phyloP scores from a whole-genome alignment of 92 coral and sea anemone genomes.

The Plumapathes pennacea region DNA sequence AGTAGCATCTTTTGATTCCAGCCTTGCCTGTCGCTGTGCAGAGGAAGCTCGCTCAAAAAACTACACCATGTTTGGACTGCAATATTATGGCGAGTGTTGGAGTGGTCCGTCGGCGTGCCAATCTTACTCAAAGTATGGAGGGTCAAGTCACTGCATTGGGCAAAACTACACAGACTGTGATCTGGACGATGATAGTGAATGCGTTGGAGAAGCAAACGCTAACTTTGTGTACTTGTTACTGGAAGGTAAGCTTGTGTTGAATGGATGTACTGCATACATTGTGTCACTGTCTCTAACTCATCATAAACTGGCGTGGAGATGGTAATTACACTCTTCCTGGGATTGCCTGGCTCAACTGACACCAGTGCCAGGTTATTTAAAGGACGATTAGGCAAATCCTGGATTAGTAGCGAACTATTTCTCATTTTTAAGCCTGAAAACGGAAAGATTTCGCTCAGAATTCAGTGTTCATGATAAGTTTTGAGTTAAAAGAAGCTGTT shows the following conservation, averaged over 20 bases:
- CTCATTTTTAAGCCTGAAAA: too few species aligned
- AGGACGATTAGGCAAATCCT: too few species aligned
- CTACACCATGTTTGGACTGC: slow-evolving; percentile 57
- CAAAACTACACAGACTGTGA: slow-evolving; percentile 26
- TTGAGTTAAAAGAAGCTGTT: too few species aligned
- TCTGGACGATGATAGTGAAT: slow-evolving; percentile 11
- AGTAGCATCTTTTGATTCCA: not conserved
- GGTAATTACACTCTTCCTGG: too few species aligned
- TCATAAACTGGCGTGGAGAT: too few species aligned
- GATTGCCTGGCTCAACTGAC: too few species aligned
- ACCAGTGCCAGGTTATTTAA: too few species aligned
- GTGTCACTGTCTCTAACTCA: too few species aligned
- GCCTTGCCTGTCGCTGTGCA: slow-evolving; percentile 58
- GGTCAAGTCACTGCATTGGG: slow-evolving; percentile 32
- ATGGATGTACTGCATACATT: too few species aligned
- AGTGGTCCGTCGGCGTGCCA: slow-evolving; percentile 18
- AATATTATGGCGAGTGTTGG: slow-evolving; percentile 64
- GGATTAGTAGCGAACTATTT: too few species aligned
- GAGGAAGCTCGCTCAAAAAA: slow-evolving; percentile 21
- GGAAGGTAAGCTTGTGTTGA: slow-evolving; percentile 48
- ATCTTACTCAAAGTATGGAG: slow-evolving; percentile 30
- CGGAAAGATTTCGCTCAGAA: too few species aligned
- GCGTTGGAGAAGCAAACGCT: slow-evolving; percentile 41
- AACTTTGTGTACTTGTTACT: slow-evolving; percentile 53
- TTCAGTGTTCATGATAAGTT: too few species aligned